phyloP scores from a whole-genome alignment of 2,888 invertebrate genomes.

The Diaperis boleti region DNA sequence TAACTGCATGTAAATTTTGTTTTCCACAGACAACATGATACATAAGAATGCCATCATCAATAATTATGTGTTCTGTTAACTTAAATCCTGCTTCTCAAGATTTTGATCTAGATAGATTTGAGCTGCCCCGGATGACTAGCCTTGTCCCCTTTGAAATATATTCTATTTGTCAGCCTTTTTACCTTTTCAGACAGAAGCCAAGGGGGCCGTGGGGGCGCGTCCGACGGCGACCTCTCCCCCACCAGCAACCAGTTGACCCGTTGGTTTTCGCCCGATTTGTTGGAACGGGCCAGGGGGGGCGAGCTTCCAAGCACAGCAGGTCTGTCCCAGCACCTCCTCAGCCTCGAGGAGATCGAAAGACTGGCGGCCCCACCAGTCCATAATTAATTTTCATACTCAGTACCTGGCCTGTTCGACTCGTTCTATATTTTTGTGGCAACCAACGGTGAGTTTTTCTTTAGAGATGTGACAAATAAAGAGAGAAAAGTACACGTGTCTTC shows the following conservation, averaged over 20 bases:
- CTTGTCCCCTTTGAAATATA: too few relatives aligned
- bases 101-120: too few relatives aligned
- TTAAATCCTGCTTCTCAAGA: too few relatives aligned
- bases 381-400: slow-evolving; percentile 65
- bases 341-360: slow-evolving; percentile 87
- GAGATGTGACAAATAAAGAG: slow-evolving; percentile 9
- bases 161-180: too few relatives aligned
- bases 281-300: slow-evolving; percentile 85
- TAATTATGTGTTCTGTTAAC: too few relatives aligned
- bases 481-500: slow-evolving; percentile 25
- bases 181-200: slow-evolving; percentile 65
- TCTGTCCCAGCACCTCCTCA: slow-evolving; percentile 79
- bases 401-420: slow-evolving; percentile 39
- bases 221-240: slow-evolving; percentile 73
- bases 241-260: slow-evolving; percentile 81
- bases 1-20: too few relatives aligned
- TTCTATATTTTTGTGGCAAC: slow-evolving; percentile 24
- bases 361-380: slow-evolving; percentile 81
- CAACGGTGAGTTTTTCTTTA: slow-evolving; percentile 11
- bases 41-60: too few relatives aligned
- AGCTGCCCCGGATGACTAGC: too few relatives aligned
- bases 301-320: slow-evolving; percentile 78
- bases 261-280: slow-evolving; percentile 88
- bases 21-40: too few relatives aligned
- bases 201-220: slow-evolving; percentile 50